Conservation (phyloP, 2,888 invertebrate species). For the Scaptodrosophila latifasciaeformis region DNA sequence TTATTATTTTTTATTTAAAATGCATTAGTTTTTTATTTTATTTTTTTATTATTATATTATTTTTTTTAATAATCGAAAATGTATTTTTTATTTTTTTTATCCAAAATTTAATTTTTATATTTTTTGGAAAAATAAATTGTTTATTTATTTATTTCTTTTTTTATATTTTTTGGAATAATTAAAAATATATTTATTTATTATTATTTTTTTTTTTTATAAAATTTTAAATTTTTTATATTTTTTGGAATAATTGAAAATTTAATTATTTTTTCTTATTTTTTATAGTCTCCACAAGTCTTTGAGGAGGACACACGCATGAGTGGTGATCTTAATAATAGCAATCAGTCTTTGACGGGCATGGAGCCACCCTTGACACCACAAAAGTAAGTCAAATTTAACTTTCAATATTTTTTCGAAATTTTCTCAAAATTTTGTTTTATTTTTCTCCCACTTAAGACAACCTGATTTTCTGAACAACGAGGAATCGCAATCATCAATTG, state of each 20-base stretch:
- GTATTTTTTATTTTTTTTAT: too few relatives aligned
- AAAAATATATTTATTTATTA: background rate
- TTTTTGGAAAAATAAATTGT: background rate
- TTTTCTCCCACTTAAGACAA: slow-evolving; percentile 63
- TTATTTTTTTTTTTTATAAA: background rate
- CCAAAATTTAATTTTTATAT: too few relatives aligned
- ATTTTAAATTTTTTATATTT: background rate
- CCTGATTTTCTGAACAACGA: slow-evolving; percentile 75
- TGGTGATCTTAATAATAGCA: slow-evolving; percentile 77
- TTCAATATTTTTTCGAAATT: background rate
- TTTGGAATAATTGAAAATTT: too few relatives aligned
- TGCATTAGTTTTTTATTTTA: too few relatives aligned
- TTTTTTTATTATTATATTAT: too few relatives aligned
- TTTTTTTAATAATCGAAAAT: too few relatives aligned
- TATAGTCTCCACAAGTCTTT: slow-evolving; percentile 77
- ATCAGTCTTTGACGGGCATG: slow-evolving; percentile 55
- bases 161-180: too few relatives aligned
- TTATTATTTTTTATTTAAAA: too few relatives aligned
- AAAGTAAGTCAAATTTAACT: slow-evolving; percentile 49
- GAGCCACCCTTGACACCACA: slow-evolving; percentile 54
- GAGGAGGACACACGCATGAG: slow-evolving; percentile 87
- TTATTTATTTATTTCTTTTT: background rate
- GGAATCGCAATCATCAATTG: slow-evolving; percentile 89
- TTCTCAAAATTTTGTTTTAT: background rate
- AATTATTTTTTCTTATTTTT: slow-evolving; percentile 7